phyloP scores from a whole-genome alignment of 2,888 invertebrate species.

The Protophormia terraenovae region DNA sequence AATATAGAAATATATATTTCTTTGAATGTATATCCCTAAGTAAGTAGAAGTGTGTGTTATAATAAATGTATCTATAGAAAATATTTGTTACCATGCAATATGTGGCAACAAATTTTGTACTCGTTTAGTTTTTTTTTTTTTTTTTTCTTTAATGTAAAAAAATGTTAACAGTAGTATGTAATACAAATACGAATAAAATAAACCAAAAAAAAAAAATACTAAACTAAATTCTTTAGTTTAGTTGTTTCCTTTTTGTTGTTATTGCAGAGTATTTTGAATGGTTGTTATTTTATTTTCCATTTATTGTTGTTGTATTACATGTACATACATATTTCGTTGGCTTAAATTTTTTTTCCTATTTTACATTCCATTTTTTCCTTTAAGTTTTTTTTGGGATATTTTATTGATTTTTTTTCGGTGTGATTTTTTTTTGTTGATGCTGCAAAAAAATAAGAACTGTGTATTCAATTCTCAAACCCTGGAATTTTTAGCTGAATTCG shows the following conservation, averaged over 20 bases:
- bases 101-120: constrained; percentile 35
- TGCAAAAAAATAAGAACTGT: constrained; percentile 13
- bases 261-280: neutral
- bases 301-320: neutral
- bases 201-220: neutral
- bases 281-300: neutral
- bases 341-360: constrained; percentile 35
- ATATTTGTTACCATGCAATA: constrained; percentile 52
- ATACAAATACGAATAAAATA: neutral
- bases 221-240: constrained; percentile 7
- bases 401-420: constrained; percentile 57
- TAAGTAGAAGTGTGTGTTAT: neutral
- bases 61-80: neutral
- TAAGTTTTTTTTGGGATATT: constrained; percentile 17
- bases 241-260: neutral
- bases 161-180: no score
- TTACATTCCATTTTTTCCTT: constrained; percentile 13
- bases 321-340: constrained; percentile 15
- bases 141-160: no score
- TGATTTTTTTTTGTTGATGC: constrained; percentile 14
- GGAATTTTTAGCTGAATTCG: constrained; percentile 63
- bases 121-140: constrained; percentile 41
- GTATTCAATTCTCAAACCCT: constrained; percentile 51
- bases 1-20: neutral
- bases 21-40: neutral